Conservation (phyloP, 2,888 invertebrate genomes). For the Exocentrus adspersus region DNA sequence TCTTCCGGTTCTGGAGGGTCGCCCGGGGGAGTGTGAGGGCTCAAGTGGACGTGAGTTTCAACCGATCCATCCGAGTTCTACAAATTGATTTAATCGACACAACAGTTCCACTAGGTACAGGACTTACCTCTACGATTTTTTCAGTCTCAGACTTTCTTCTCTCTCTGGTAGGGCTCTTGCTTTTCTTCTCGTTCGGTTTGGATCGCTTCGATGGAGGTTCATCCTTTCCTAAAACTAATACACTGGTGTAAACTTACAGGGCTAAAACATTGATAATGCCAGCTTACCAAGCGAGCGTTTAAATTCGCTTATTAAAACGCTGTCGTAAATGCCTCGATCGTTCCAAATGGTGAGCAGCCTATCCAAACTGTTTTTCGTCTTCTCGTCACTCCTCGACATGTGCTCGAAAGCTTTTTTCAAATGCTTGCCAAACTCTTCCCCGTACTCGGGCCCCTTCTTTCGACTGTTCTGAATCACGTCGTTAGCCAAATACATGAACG, state of each 20-base stretch:
- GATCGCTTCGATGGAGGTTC: conserved; percentile 66
- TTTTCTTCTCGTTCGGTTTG: conserved; percentile 61
- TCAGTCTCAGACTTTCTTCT: conserved; percentile 67
- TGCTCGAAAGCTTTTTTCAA: conserved; percentile 86
- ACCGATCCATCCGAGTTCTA: conserved; percentile 75
- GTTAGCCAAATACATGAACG: conserved; percentile 97
- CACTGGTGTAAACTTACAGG: too few species aligned
- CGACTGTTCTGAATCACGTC: conserved; percentile 99
- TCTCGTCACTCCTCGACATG: conserved; percentile 82
- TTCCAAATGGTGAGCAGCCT: conserved; percentile 92
- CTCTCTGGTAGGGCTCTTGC: conserved; percentile 57
- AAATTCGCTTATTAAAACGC: conserved; percentile 81
- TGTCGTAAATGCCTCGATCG: conserved; percentile 89
- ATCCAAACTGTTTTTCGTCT: conserved; percentile 81
- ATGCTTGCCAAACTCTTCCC: conserved; percentile 84
- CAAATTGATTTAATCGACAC: too few species aligned
- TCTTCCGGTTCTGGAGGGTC: conserved; percentile 95
- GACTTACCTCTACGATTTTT: conserved; percentile 57
- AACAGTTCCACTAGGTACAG: too few species aligned
- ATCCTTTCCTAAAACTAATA: conserved; percentile 62
- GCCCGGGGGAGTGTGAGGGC: conserved; percentile 81
- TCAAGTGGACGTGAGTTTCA: conserved; percentile 79
- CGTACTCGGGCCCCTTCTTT: conserved; percentile 96
- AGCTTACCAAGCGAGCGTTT: conserved; percentile 71
- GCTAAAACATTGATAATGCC: too few species aligned